A percentile compares a stretch with the other conserved stretches of the same genome.
Conservation (phyloP, 2,888 invertebrate genomes). For the Isoperla grammatica region DNA sequence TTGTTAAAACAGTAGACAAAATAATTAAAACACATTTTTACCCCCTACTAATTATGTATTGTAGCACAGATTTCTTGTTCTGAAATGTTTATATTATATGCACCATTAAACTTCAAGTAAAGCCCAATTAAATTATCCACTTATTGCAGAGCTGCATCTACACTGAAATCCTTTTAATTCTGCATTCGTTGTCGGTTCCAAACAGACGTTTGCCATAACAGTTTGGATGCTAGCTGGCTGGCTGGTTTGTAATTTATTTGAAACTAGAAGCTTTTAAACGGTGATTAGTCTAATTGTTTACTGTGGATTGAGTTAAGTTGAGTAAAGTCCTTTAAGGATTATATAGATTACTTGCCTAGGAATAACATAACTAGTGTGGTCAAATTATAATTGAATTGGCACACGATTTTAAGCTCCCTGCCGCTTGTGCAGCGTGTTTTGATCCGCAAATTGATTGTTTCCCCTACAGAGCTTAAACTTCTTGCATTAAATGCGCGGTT, state of each 20-base stretch:
- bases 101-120: too few species aligned
- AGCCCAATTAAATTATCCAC: too few species aligned
- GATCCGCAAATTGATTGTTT: constrained; percentile 11
- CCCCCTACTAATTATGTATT: too few species aligned
- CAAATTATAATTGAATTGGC: constrained; percentile 13
- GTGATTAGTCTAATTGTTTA: constrained; percentile 8
- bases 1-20: too few species aligned
- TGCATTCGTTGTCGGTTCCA: too few species aligned
- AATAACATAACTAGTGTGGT: constrained; percentile 9
- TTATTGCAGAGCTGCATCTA: too few species aligned
- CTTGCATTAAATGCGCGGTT: background rate
- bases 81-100: too few species aligned
- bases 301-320: constrained; percentile 8
- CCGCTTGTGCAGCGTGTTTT: background rate
- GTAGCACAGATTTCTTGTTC: too few species aligned
- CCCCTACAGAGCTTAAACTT: constrained; percentile 6
- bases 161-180: too few species aligned
- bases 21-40: too few species aligned
- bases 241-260: background rate
- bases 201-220: too few species aligned
- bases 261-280: constrained; percentile 10
- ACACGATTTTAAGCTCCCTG: constrained; percentile 1
- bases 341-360: constrained; percentile 7
- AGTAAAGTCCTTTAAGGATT: constrained; percentile 8
- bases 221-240: background rate